These are phyloP conservation scores for Puntigrus tetrazona DNA, from an alignment of 2,113 vertebrate species.

Conservation along the genomic window DNA sequence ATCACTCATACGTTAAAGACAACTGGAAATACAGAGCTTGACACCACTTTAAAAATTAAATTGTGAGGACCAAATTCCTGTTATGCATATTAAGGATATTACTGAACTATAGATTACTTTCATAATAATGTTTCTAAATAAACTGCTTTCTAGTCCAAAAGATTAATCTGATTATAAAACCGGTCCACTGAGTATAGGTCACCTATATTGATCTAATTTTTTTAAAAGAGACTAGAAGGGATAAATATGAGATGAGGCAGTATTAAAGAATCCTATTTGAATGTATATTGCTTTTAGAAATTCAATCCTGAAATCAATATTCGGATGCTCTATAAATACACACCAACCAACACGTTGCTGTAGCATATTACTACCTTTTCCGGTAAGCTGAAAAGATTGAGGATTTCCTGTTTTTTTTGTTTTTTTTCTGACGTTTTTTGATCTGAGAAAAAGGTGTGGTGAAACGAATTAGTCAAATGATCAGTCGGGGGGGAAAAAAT, in stretches of 20 bases:
- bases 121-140: conserved; percentile 29
- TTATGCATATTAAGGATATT: conserved; percentile 32
- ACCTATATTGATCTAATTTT: conserved; percentile 25
- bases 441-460: conserved; percentile 9
- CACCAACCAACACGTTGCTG: neutral
- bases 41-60: conserved; percentile 21
- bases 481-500: neutral
- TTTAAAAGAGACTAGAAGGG: neutral
- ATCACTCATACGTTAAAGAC: neutral
- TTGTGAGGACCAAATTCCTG: conserved; percentile 8
- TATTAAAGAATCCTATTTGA: neutral
- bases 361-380: neutral
- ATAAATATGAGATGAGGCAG: neutral
- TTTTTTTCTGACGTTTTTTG: neutral
- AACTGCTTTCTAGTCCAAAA: conserved; percentile 30
- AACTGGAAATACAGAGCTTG: conserved; percentile 18
- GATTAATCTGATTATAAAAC: conserved; percentile 27
- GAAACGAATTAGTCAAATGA: conserved; percentile 14
- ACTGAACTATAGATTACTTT: conserved; percentile 30
- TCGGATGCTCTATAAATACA: neutral
- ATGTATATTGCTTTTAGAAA: neutral
- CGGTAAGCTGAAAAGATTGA: neutral
- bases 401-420: neutral
- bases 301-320: conserved; percentile 9
- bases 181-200: conserved; percentile 19